Base-by-base conservation (phyloP, 2,888 invertebrate genomes). In the Ophion ellenae region DNA sequence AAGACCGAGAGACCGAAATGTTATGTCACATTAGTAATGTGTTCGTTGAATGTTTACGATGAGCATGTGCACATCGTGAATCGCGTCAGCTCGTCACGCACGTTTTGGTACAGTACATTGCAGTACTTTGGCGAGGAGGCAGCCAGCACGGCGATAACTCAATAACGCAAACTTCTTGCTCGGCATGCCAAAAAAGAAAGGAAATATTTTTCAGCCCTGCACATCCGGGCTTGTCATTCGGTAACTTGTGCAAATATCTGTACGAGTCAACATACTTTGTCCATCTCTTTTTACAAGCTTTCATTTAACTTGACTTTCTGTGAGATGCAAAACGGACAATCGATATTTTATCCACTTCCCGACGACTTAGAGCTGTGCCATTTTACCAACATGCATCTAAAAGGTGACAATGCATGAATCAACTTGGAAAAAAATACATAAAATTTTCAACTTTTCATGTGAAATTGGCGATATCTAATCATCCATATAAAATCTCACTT, bases 151-250 rank as follows among this genome's bases (percentile, higher is more conserved):
- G 61, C 81, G 83, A 86, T 86, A 86, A 86, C 83, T 86, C 83
- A 86, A 86, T 86, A 86, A 78, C 81, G 69, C 76, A 81, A 83
- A 86, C 86, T 83, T 86, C 81, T 83, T 81, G 81, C 83, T 84
- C 36, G 47, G 70, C 83, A 77, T 83, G 74, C 83, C 83, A 81
- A 71, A 74, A 85, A 81, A 81, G 61, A 78, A 63, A 81, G 83
- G 77, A 86, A 86, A 86, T 83, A 83, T 86, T 86, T 86, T 83
- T 78, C 75, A 75, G 78, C 61, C 47, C 64, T 61, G 83, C 66
- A 47, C 86, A 86, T 81, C 69, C 86, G 83, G 81, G 78, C 81
- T 84, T 86, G 81, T 84, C 83, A 78, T 84, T 86, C 83, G 83
- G 63, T 64, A 81, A 78, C 70, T 78, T n/a, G 70, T 32, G 53